phyloP scores from a whole-genome alignment of 2,888 invertebrate species.

The Tetrapedia diversipes region DNA sequence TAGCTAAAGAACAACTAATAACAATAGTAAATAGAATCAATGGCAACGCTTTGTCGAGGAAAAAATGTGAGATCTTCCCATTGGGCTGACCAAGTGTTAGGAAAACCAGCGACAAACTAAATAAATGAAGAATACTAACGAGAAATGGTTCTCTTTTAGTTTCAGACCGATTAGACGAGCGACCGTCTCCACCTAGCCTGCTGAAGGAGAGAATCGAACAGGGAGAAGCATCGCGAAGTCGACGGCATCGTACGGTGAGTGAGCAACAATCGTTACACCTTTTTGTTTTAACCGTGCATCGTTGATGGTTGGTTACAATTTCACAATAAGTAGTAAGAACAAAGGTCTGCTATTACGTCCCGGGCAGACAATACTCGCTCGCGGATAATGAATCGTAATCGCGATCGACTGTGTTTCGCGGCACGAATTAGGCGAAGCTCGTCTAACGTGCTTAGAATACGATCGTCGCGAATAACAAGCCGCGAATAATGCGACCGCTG shows the following conservation, averaged over 20 bases:
- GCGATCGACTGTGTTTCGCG: constrained; percentile 55
- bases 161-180: constrained; percentile 13
- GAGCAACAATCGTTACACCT: constrained; percentile 43
- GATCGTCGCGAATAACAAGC: constrained; percentile 57
- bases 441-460: constrained; percentile 57
- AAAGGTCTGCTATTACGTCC: constrained; percentile 58
- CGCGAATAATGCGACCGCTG: constrained; percentile 42
- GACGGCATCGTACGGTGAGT: constrained; percentile 18
- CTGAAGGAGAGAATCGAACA: constrained; percentile 4
- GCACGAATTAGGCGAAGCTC: constrained; percentile 60
- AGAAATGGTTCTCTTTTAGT: constrained; percentile 12
- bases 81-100: too few relatives aligned
- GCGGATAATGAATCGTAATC: constrained; percentile 65
- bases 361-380: constrained; percentile 52
- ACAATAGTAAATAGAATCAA: too few relatives aligned
- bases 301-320: constrained; percentile 50
- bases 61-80: too few relatives aligned
- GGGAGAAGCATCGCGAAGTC: background rate
- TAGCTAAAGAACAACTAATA: too few relatives aligned
- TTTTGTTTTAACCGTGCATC: constrained; percentile 44
- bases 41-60: too few relatives aligned
- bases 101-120: too few relatives aligned
- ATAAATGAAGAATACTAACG: constrained; percentile 12
- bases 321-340: constrained; percentile 61
- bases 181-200: background rate